phyloP scores from a whole-genome alignment of 2,797 vertebrate species.

The Ambastaia sidthimunki region DNA sequence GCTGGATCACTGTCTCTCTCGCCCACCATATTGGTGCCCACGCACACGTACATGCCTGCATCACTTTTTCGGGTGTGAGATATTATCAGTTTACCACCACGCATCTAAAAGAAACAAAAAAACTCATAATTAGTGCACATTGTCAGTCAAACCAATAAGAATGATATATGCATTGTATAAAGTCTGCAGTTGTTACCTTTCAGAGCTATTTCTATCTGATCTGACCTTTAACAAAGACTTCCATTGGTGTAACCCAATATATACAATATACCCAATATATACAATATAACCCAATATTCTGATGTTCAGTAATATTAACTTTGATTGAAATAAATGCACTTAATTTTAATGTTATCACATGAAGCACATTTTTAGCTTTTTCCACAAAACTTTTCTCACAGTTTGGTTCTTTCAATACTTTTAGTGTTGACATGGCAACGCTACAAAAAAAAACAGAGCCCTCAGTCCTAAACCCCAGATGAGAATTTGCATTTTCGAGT shows the following conservation, averaged over 20 bases:
- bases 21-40: conserved; percentile 96
- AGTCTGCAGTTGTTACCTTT: not conserved
- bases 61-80: conserved; percentile 94
- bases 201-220: not conserved
- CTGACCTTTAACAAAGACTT: not conserved
- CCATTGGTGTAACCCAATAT: not conserved
- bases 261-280: too few species aligned
- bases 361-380: not conserved
- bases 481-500: not conserved
- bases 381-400: not conserved
- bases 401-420: not conserved
- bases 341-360: not conserved
- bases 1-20: conserved; percentile 96
- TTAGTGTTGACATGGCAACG: not conserved
- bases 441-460: not conserved
- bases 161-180: not conserved
- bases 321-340: not conserved
- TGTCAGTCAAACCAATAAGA: not conserved
- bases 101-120: conserved; percentile 82
- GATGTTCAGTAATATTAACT: not conserved
- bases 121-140: not conserved
- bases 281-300: too few species aligned
- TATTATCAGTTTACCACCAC: conserved; percentile 94
- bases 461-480: not conserved
- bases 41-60: conserved; percentile 96